Base-by-base conservation (phyloP, 2,888 invertebrate species). In the Lithophane socia region DNA sequence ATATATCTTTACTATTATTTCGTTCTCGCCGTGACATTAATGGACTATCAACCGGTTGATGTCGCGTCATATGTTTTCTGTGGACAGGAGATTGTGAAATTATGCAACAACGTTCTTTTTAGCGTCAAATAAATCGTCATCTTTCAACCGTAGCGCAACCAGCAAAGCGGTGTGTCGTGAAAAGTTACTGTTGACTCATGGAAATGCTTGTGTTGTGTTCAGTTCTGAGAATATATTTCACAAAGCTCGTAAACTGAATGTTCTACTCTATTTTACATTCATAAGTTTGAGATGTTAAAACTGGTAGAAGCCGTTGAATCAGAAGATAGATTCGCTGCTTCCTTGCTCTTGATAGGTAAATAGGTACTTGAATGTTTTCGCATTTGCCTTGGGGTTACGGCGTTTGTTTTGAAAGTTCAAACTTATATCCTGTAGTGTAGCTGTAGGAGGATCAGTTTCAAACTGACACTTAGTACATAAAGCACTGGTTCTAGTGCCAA, bases 1-100 rank as follows among this genome's bases (percentile, higher is more conserved):
- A 85, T 88, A 86, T 88, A 89, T 90, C 90, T 91, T 89, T 86
- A 90, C 86, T 91, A 90, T 88, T 87, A 90, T 92, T 91, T 91
- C 84, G 90, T 88, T 88, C 85, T 82, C 83, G 77, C 75, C 80
- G 82, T 91, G 94, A 95, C 95, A 87, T 92, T 94, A 93, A 94
- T 94, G 89, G 91, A 81, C 92, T 86, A 93, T 92, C 90, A 91
- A 91, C 85, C 83, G 82, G 90, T 88, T 89, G 90, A 89, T 89
- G 87, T 87, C 87, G 83, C 85, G 79, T 87, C 86, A 85, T 91
- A 86, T 87, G 87, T 90, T 87, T 85, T 73, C 81, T 79, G 86
- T 74, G 76, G 83, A 80, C 79, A 79, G 79, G 76, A 76, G 80
- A 82, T 79, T 83, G 85, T 83, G 79, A 67, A 79, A 82, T 81